Evolutionary conservation across 2,797 vertebrate species (phyloP), one percentile per base, ranked within the genome.

Genomic region (Acipenser oxyrinchus): DNA sequence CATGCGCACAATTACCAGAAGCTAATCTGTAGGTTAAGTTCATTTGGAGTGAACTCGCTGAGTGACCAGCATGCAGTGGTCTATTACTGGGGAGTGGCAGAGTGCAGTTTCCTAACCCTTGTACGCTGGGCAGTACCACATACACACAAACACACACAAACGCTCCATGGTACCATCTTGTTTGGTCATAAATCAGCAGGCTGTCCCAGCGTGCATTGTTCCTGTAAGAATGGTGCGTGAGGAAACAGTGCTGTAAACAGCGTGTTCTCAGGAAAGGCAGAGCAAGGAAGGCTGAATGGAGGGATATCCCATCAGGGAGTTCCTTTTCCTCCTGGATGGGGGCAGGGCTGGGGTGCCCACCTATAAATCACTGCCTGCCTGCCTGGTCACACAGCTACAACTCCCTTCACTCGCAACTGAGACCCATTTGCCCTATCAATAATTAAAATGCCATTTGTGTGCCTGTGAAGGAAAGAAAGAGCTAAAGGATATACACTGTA

Each of bases 221-320:
- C 55, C 10, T n/a, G 55, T 11, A 58, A 58, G 55, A 58, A 58
- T 58, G 12, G 55, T 13, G 15, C 6, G 18, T 62, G 37, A 62
- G 60, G 60, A 62, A 48, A 12, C 60, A 37, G 60, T 4, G 13
- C 72, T 71, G 73, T 68, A 75, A 71, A 48, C 63, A 66, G 13
- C 68, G 74, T 61, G 70, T 74, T 74, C 71, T 66, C 75, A 75
- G 75, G 74, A 76, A 72, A 73, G 69, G 63, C n/a, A 69, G 65
- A 73, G 62, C 8, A 9, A 72, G 64, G n/a, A 64, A 72, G 60
- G 59, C 11, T 50, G 49, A 74, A 66, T 49, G n/a, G 68, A 69
- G 65, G 52, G 68, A 68, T 68, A 52, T 53, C 60, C 59, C 49
- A 37, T 66, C 0, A 15, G 58, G 62, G 50, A 8, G 10, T 65